Base-by-base conservation (phyloP, 2,888 invertebrate genomes). In the Ophion slaviceki region DNA sequence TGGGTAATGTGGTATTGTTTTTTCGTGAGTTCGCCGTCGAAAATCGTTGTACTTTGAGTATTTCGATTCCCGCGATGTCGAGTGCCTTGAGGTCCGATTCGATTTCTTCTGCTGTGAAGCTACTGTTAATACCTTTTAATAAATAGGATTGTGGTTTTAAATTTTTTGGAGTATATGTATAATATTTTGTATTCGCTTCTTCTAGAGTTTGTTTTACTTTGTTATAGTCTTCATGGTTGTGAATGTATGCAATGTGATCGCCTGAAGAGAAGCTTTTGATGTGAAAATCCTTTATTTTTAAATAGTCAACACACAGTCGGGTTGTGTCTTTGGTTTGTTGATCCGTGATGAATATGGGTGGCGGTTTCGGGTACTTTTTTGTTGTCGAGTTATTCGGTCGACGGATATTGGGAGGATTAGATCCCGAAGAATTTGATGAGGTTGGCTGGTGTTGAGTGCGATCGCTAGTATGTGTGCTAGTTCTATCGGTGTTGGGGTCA, bases 131-230 rank as follows among this genome's bases (percentile, higher is more conserved):
- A n/a, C 47, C 62, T 71, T 79, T 71, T 0, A 79, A 20, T 2
- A 80, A 2, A 6, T 20, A 74, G 1, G 66, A 57, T 68, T 76
- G 64, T 14, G n/a, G 32, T 47, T 68, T 74, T 0, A 11, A 4
- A 0, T 64, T 20, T 75, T 62, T 75, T 6, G 80, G 57, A 0
- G 80, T 80, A 32, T 28, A 80, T 1, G 76, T 82, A 14, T 53
- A 82, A 28, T 76, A 82, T 45, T 82, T 62, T 1, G 36, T 61
- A 10, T 47, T 47, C 8, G 8, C 14, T 47, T 47, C 47, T 47
- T 47, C 32, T 3, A 82, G 28, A 1, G 62, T 53, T 32, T 82
- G 8, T 53, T 76, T 76, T 5, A 74, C 62, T 36, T 14, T 40
- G 4, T 8, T 4, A 10, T n/a, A 20, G 45, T 68, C 45, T 14